These are phyloP conservation scores for Montipora cactus DNA, from an alignment of 64 coral and sea anemone species.

Conservation along the genomic window DNA sequence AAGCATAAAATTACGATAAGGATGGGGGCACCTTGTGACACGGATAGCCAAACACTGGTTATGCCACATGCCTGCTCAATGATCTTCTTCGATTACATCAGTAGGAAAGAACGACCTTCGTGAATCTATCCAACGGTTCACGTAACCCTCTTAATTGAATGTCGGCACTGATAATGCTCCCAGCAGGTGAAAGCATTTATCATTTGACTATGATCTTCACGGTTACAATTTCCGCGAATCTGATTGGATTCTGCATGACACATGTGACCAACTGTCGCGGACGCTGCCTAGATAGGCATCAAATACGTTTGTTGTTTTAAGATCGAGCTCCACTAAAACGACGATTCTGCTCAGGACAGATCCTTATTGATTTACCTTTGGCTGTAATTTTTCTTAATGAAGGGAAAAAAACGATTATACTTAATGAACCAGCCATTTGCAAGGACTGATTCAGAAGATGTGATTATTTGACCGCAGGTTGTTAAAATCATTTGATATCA, in stretches of 20 bases:
- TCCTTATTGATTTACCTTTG: too few species aligned
- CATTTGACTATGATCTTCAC: background rate
- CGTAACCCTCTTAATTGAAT: background rate
- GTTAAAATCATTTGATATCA: background rate
- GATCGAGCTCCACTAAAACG: too few species aligned
- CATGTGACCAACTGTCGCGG: background rate
- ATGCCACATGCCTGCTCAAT: slow-evolving; percentile 47
- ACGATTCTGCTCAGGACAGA: too few species aligned
- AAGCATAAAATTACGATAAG: slow-evolving; percentile 33
- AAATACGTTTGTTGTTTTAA: too few species aligned
- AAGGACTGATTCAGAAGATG: too few species aligned
- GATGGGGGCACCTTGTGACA: background rate
- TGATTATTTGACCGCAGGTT: background rate
- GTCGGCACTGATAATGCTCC: background rate
- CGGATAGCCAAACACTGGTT: slow-evolving; percentile 18
- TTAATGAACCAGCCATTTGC: too few species aligned
- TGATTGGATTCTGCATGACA: background rate
- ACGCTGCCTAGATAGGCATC: too few species aligned
- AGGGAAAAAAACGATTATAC: background rate
- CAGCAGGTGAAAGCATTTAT: slow-evolving; percentile 10
- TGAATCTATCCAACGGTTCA: background rate
- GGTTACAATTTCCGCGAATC: background rate
- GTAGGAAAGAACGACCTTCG: slow-evolving; percentile 17
- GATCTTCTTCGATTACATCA: slow-evolving; percentile 38
- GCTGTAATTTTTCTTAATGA: background rate